A percentile compares a stretch with the other conserved stretches of the same genome.
Conservation (phyloP, 2,113 vertebrate genomes). For the rabbit (Oryctolagus cuniculus) region mOryCun1.1 NC_091450.1:28374001-28374500, state of each 20-base stretch:
- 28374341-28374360: background rate
- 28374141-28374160: background rate
- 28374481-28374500: slow-evolving; percentile 83
- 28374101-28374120: background rate
- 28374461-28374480: background rate
- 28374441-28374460: accelerated
- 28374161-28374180: background rate
- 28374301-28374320: background rate
- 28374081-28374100: background rate
- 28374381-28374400: too few relatives aligned
- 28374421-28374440: accelerated
- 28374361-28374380: background rate
- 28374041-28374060: background rate
- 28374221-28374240: background rate
- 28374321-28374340: too few relatives aligned
- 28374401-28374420: accelerated
- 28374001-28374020: background rate
- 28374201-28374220: background rate
- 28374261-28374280: background rate
- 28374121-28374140: too few relatives aligned
- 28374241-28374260: background rate
- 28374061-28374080: background rate
- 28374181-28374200: background rate
- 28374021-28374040: background rate
- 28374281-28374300: background rate